Base-by-base conservation (phyloP, 2,888 invertebrate genomes). In the Macropis europaea region DNA sequence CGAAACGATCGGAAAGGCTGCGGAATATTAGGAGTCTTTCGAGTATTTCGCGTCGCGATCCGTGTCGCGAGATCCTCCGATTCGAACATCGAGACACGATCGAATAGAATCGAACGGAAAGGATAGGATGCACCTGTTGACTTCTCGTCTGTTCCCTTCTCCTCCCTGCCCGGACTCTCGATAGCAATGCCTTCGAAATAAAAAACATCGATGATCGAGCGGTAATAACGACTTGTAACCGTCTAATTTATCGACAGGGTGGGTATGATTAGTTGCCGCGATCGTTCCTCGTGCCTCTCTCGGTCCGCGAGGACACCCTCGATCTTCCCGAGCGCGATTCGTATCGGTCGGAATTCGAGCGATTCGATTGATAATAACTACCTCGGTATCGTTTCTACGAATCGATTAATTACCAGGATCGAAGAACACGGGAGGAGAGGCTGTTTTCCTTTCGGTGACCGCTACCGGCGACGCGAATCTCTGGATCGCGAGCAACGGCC, bases 251-350 rank as follows among this genome's bases (percentile, higher is more conserved):
- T 48, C 68, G 68, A n/a, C 9, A 53, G 34, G 9, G 26, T 30
- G 32, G 22, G 36, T 32, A 26, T 62, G 68, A 76, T 77, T 76
- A 73, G 73, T 73, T 42, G 38, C 30, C 63, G 15, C 30, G 40
- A 38, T 38, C 47, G 42, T n/a, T 26, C 30, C 30, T 19, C 42
- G 34, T 47, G 30, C 45, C 36, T 36, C 15, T 13, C 48, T 4
- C 7, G 32, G 3, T 13, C 2, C 32, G 45, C 62, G 19, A 62
- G 63, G 50, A 52, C 36, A 30, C 52, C 45, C 36, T 24, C 57
- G 60, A n/a, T 50, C 28, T 60, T 36, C 40, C 15, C 36, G 19
- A 11, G 11, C 40, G 40, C 60, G 50, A 17, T 56, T 40, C 45
- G 13, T 62, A 30, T 54, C 62, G 54, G 9, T 26, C 13, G 3